phyloP scores from a whole-genome alignment of 1,140 invertebrate species.

The Myzus persicae region DNA sequence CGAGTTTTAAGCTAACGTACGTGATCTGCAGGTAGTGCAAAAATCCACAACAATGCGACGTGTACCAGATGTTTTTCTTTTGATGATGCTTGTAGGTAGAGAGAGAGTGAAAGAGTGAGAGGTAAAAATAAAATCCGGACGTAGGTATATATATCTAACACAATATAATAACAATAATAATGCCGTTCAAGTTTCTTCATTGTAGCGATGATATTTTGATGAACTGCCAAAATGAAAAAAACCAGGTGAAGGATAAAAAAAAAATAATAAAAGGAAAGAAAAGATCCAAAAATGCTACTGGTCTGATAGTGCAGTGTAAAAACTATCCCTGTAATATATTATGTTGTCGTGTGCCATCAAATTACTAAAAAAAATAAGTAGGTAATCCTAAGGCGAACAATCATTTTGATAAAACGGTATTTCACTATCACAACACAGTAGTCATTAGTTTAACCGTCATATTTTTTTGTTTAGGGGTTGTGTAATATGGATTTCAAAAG shows the following conservation, averaged over 20 bases:
- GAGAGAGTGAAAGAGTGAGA: conserved; percentile 46
- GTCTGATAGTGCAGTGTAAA: background rate
- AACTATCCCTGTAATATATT: background rate
- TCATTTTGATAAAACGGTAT: conserved; percentile 49
- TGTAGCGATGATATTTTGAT: conserved; percentile 55
- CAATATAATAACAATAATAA: conserved; percentile 54
- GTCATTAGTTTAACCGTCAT: conserved; percentile 48
- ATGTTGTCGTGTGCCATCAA: conserved; percentile 49
- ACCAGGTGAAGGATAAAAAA: conserved; percentile 46
- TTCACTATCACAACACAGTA: conserved; percentile 40
- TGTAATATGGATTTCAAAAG: conserved; percentile 48
- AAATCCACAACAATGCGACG: conserved; percentile 43
- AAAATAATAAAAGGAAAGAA: conserved; percentile 13
- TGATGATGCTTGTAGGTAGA: conserved; percentile 14
- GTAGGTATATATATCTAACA: conserved; percentile 42
- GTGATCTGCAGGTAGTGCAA: conserved; percentile 45
- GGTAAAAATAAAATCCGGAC: conserved; percentile 48
- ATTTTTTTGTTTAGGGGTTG: conserved; percentile 41
- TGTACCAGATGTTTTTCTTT: conserved; percentile 58
- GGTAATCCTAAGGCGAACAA: conserved; percentile 16
- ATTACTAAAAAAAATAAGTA: conserved; percentile 26
- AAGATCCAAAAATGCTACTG: conserved; percentile 26
- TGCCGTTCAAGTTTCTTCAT: conserved; percentile 50
- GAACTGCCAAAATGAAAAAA: conserved; percentile 52
- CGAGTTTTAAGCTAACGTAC: conserved; percentile 17